These are phyloP conservation scores for Pemphredon lugubris DNA, from an alignment of 2,888 invertebrate genomes.

Conservation along the genomic window DNA sequence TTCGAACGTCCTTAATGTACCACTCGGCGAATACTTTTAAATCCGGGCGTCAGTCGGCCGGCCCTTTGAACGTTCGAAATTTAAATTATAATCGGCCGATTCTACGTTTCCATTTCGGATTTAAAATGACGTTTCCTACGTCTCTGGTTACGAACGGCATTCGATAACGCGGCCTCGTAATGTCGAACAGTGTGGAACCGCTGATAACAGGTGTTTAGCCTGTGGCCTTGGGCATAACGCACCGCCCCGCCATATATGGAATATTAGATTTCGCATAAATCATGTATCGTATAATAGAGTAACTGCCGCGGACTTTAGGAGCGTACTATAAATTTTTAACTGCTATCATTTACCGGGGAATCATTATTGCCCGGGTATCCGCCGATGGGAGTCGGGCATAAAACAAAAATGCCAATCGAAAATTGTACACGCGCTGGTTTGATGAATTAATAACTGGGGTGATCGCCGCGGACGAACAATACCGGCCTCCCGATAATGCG, in stretches of 20 bases:
- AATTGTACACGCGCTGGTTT: background rate
- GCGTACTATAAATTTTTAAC: slow-evolving; percentile 22
- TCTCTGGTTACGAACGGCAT: slow-evolving; percentile 47
- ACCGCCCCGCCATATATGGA: slow-evolving; percentile 34
- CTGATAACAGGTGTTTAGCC: slow-evolving; percentile 62
- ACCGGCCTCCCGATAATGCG: slow-evolving; percentile 37
- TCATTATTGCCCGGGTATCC: background rate
- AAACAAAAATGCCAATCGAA: background rate
- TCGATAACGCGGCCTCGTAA: slow-evolving; percentile 56
- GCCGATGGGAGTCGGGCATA: background rate
- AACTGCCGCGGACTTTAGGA: background rate
- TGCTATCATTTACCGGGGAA: slow-evolving; percentile 13
- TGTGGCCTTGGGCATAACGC: slow-evolving; percentile 50
- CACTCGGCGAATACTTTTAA: too few species aligned
- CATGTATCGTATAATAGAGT: slow-evolving; percentile 21
- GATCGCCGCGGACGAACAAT: slow-evolving; percentile 33
- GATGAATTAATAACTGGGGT: slow-evolving; percentile 38
- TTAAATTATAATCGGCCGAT: background rate
- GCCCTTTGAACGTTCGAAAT: slow-evolving; percentile 17
- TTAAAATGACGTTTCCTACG: slow-evolving; percentile 47
- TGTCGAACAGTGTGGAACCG: slow-evolving; percentile 46
- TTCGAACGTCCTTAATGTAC: too few species aligned
- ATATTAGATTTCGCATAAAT: slow-evolving; percentile 58
- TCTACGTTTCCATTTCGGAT: slow-evolving; percentile 45
- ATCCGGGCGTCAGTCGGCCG: too few species aligned